Evolutionary conservation across 2,888 invertebrate genomes (phyloP).

Genomic region (Kryphioiulus occultus): DNA sequence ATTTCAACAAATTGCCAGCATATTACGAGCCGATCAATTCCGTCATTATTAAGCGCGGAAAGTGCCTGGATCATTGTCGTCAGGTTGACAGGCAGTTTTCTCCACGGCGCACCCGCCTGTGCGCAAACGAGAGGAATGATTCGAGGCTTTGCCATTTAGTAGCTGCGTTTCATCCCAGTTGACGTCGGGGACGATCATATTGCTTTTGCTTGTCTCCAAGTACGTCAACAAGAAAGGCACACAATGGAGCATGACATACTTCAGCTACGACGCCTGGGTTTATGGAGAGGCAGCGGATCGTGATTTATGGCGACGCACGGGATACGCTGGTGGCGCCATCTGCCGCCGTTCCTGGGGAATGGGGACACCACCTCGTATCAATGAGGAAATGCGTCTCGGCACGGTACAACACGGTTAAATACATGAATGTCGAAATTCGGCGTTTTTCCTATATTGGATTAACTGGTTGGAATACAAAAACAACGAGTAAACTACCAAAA

Average conservation of each 20-base stretch:
- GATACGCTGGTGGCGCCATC: background rate
- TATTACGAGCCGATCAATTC: conserved; percentile 12
- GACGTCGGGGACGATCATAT: conserved; percentile 30
- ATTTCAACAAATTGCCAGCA: conserved; percentile 35
- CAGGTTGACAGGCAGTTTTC: conserved; percentile 31
- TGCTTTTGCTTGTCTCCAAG: conserved; percentile 28
- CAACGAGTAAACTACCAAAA: background rate
- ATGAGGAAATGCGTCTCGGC: no score
- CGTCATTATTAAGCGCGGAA: conserved; percentile 25
- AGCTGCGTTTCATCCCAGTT: conserved; percentile 29
- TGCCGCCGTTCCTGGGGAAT: background rate
- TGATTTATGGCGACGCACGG: background rate
- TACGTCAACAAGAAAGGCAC: conserved; percentile 35
- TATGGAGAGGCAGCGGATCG: background rate
- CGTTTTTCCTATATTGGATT: no score
- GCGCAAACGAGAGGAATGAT: background rate
- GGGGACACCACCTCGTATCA: background rate
- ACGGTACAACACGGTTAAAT: no score
- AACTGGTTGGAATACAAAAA: no score
- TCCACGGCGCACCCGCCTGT: background rate
- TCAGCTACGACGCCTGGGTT: background rate
- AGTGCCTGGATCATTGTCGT: conserved; percentile 35
- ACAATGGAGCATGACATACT: conserved; percentile 28
- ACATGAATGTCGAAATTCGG: no score
- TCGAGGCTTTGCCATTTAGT: conserved; percentile 14